Conservation (phyloP, 2,888 invertebrate species). For the Periphyllus acericola region DNA sequence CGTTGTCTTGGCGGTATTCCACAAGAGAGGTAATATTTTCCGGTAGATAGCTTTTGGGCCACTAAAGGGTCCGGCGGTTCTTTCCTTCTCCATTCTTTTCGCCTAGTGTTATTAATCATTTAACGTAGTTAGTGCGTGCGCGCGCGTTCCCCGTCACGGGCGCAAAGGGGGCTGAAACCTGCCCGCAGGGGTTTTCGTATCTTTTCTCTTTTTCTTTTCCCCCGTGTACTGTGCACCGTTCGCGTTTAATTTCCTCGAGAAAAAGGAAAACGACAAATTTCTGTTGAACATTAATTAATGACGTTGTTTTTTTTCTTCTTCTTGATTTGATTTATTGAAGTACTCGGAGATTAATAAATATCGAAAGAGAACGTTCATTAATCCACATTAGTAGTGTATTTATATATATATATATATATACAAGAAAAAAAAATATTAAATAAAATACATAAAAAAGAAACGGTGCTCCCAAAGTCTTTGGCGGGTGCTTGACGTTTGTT, state of each 20-base stretch:
- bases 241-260: slow-evolving; percentile 48
- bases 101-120: slow-evolving; percentile 60
- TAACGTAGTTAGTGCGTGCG: slow-evolving; percentile 58
- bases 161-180: slow-evolving; percentile 35
- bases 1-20: slow-evolving; percentile 60
- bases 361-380: slow-evolving; percentile 58
- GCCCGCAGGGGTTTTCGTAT: slow-evolving; percentile 42
- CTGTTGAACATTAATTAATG: slow-evolving; percentile 61
- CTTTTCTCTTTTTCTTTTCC: neutral
- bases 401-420: neutral
- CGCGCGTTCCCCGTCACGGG: neutral
- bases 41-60: slow-evolving; percentile 62
- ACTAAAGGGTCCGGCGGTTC: slow-evolving; percentile 58
- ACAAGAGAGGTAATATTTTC: slow-evolving; percentile 62
- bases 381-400: slow-evolving; percentile 51
- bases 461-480: slow-evolving; percentile 31
- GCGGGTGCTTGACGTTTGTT: slow-evolving; percentile 46
- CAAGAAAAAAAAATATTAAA: neutral
- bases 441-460: slow-evolving; percentile 30
- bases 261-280: slow-evolving; percentile 60
- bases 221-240: neutral
- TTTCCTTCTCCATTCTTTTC: slow-evolving; percentile 48
- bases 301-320: slow-evolving; percentile 32
- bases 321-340: slow-evolving; percentile 56
- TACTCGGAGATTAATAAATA: slow-evolving; percentile 59